A percentile compares a stretch with the other conserved stretches of the same genome.
Conservation (phyloP, 2,797 vertebrate species). For the Triplophysa yarkandensis region DNA sequence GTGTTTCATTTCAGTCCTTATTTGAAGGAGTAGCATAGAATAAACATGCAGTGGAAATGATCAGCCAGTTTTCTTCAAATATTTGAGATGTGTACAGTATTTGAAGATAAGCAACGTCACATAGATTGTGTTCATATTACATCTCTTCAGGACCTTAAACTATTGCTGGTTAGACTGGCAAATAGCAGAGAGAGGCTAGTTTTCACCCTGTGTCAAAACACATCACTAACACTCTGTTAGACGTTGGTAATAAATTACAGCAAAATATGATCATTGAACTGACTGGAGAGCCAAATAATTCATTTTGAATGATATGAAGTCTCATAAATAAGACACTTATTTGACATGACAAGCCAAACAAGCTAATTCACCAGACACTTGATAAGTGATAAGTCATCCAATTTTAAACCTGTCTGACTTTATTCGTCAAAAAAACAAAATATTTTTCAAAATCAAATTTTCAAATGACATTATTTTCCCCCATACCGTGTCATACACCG, state of each 20-base stretch:
- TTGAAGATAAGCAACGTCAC: background rate
- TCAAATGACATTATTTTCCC: too few species aligned
- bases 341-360: slow-evolving; percentile 44
- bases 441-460: too few species aligned
- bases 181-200: background rate
- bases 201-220: slow-evolving; percentile 12
- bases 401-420: too few species aligned
- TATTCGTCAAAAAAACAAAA: too few species aligned
- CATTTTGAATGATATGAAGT: slow-evolving; percentile 26
- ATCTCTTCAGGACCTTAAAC: background rate
- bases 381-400: too few species aligned
- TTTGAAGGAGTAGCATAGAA: background rate
- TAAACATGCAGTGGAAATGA: background rate
- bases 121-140: background rate
- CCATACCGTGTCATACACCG: too few species aligned
- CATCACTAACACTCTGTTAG: slow-evolving; percentile 11
- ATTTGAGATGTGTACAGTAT: background rate
- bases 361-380: slow-evolving; percentile 15
- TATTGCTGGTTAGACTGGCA: background rate
- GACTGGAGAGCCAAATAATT: slow-evolving; percentile 32
- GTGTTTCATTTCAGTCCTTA: background rate
- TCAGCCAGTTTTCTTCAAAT: background rate
- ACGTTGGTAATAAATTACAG: slow-evolving; percentile 4
- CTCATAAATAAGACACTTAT: slow-evolving; percentile 31
- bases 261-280: background rate